Evolutionary conservation across 2,113 vertebrate genomes (phyloP), one percentile per base, ranked within the genome.

Genomic region (Calidris pugnax): DNA sequence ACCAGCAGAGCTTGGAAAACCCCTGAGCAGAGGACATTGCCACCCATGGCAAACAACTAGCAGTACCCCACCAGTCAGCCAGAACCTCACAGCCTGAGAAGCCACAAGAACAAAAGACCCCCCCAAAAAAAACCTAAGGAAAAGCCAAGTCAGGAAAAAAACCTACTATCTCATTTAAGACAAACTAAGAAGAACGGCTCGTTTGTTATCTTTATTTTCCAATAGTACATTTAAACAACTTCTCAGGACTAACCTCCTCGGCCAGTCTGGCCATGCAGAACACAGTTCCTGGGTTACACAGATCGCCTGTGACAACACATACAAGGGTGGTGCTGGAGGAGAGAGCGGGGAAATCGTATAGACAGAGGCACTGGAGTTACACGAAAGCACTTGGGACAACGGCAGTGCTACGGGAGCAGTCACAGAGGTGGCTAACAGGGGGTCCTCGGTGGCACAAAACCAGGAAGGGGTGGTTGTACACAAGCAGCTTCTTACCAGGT

Each of bases 171-270:
- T 95, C 71, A 89, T 92, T 92, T 62, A 95, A 93, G 93, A 97
- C 95, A 97, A 96, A 96, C 89, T 68, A 81, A 82, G 83, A 79
- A 57, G 43, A 64, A 43, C 0, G 1, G 43, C 72, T 80, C 6
- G 1, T 95, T 95, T 93, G 53, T 93, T 59, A 84, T 74, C 48
- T 97, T 91, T 97, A 96, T 97, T 97, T 96, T 91, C 87, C 91
- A 92, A 79, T n/a, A 85, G 66, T 95, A 96, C 96, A 97, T 94
- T 97, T 62, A 90, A 96, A 95, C 95, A 96, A 27, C 60, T 60
- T 80, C 55, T 95, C 83, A 77, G 85, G 56, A 93, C 94, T 94
- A 90, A 90, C 35, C 85, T 94, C 55, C 72, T 19, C 14, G 64
- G 90, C 63, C 71, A 22, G 37, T 22, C 3, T 37, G 90, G 96